Base-by-base conservation (phyloP, 2,113 vertebrate genomes). In the Empidonax alnorum region DNA sequence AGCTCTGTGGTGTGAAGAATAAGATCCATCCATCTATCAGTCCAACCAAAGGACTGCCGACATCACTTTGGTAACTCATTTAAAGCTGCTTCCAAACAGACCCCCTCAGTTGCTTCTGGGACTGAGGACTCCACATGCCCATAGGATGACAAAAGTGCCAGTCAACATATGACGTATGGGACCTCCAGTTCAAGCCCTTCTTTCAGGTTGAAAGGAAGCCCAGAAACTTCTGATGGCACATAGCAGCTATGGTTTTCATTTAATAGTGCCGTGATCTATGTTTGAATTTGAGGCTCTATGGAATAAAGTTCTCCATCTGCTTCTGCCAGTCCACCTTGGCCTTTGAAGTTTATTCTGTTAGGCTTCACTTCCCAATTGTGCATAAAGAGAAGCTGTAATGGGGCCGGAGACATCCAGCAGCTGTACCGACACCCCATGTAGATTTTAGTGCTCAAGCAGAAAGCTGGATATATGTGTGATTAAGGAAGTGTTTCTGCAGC, bases 401-500 rank as follows among this genome's bases (percentile, higher is more conserved):
- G 80, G 77, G 62, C 58, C 33, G 31, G 68, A 87, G 69, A 69
- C 35, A 89, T 53, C 78, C 91, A 76, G 74, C 81, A 94, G 83
- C 84, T 89, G 66, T 46, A 79, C 1, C 4, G 61, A 87, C 50
- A 68, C 27, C 33, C 69, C 73, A 12, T 56, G 63, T 79, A 78
- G 47, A 42, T 71, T 95, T 73, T 87, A 87, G n/a, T 63, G 66
- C 78, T 96, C 88, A 84, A 93, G 92, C 88, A 91, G 72, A 92
- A 90, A 96, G 81, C 52, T 93, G 91, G 65, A 93, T 94, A 49
- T 93, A 88, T 92, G 78, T 97, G 93, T 93, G 90, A 92, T 97
- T 97, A 97, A 94, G 58, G 67, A 84, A 96, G 72, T 41, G 22
- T 94, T 97, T 97, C 90, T 79, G 65, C 90, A 97, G 84, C 85